Percentiles rank a stretch among this genome's conserved stretches.
Conservation (phyloP, 2,113 vertebrate species). For the Nettapus auritus region DNA sequence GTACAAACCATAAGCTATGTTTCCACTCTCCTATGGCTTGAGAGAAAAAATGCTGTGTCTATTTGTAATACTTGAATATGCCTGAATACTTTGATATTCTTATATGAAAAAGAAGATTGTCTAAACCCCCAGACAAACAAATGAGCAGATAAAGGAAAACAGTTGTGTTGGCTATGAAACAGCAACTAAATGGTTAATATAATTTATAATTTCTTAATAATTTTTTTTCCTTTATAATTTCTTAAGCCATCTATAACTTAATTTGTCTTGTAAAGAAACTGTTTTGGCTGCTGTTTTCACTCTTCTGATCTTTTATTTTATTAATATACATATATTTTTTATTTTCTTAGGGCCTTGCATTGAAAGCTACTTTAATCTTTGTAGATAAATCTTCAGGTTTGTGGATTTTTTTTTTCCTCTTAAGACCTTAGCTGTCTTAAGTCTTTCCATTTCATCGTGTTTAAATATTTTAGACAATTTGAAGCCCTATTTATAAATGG, state of each 20-base stretch:
- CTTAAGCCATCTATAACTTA: slow-evolving; percentile 7
- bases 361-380: slow-evolving; percentile 31
- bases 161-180: neutral
- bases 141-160: neutral
- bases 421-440: slow-evolving; percentile 15
- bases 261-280: neutral
- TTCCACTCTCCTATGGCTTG: neutral
- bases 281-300: neutral
- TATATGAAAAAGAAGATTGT: neutral
- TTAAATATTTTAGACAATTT: slow-evolving; percentile 54
- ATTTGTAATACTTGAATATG: neutral
- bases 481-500: slow-evolving; percentile 54
- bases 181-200: neutral
- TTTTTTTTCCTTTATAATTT: neutral
- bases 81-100: neutral
- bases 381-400: slow-evolving; percentile 6
- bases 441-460: neutral
- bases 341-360: slow-evolving; percentile 13
- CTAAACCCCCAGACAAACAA: neutral
- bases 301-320: neutral
- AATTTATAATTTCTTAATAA: neutral
- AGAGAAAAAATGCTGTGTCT: neutral
- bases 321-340: neutral
- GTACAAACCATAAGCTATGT: neutral
- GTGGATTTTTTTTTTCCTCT: neutral